Base-by-base conservation (phyloP, 2,888 invertebrate genomes). In the Quadroppia sp. region DNA sequence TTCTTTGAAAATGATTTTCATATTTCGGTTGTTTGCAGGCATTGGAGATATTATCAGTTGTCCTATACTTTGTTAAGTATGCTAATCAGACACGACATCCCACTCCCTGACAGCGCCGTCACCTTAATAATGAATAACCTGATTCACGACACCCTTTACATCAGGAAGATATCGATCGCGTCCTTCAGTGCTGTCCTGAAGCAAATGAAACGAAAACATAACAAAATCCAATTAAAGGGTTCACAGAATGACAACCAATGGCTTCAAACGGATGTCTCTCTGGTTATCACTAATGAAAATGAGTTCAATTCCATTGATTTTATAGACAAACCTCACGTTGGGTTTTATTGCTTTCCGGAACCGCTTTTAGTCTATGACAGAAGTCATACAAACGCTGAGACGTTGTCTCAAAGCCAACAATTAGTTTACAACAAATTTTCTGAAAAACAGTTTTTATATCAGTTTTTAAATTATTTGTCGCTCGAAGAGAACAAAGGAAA, bases 401-500 rank as follows among this genome's bases (percentile, higher is more conserved):
- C 87, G 17, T 83, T 90, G 80, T 86, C 84, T 13, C 87, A 77
- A 74, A 85, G 85, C n/a, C 91, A 92, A 80, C 82, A 83, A 2
- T 85, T 87, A 73, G 83, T 93, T 13, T 86, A 85, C 77, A 85
- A 87, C 48, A 89, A 89, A 80, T 91, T 94, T 82, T 85, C 80
- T 0, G 84, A 89, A 77, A 82, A 87, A 15, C 84, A 85, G 0
- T 90, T 89, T 80, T 84, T 94, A 0, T 86, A 88, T 28, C 87
- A 87, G 76, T 84, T 94, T 15, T 85, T 93, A 1, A 84, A 85
- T 15, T 91, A 88, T 82, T 86, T 90, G 76, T 88, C 91, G 0
- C 84, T 92, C 69, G 94, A 94, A 80, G 93, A 92, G 80, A 90
- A 90, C 81, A 93, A 93, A 80, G 91, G 90, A 30, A 88, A 87